phyloP scores from a whole-genome alignment of 2,797 vertebrate genomes.

The Schizopygopsis malacanthus region DNA sequence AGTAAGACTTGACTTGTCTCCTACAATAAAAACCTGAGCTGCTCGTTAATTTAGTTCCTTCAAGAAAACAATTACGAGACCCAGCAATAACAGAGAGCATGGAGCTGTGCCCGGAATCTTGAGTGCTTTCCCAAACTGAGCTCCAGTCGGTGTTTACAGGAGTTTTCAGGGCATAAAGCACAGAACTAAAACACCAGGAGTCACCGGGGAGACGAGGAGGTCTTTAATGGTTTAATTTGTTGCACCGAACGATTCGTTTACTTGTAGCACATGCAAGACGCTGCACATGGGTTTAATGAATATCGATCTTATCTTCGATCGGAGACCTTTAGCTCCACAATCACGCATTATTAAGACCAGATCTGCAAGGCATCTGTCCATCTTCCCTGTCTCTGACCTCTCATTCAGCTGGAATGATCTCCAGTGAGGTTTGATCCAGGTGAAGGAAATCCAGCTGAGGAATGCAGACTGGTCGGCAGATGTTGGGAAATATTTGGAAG shows the following conservation, averaged over 20 bases:
- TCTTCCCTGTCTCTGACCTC: conserved; percentile 8
- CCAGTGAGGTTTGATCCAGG: conserved; percentile 79
- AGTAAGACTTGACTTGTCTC: conserved; percentile 79
- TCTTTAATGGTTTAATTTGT: neutral
- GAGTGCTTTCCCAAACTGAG: conserved; percentile 84
- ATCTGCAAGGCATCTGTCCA: conserved; percentile 25
- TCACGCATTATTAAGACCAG: neutral
- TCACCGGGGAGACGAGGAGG: conserved; percentile 28
- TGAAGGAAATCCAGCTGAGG: conserved; percentile 82
- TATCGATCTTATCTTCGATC: conserved; percentile 55
- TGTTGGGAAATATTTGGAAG: conserved; percentile 85
- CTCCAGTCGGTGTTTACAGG: conserved; percentile 21
- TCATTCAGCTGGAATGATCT: conserved; percentile 43
- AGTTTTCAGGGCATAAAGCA: neutral
- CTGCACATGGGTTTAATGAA: conserved; percentile 47
- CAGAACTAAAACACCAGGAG: conserved; percentile 45
- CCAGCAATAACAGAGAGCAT: conserved; percentile 83
- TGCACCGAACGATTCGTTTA: neutral
- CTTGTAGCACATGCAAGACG: neutral
- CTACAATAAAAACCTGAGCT: conserved; percentile 83
- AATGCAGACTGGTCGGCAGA: conserved; percentile 88
- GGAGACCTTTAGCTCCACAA: neutral
- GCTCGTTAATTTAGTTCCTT: conserved; percentile 87
- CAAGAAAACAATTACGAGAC: conserved; percentile 84
- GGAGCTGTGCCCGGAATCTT: conserved; percentile 91